These are phyloP conservation scores for Menidia beryllina DNA, from an alignment of 2,113 vertebrate species.

Conservation along the genomic window DNA sequence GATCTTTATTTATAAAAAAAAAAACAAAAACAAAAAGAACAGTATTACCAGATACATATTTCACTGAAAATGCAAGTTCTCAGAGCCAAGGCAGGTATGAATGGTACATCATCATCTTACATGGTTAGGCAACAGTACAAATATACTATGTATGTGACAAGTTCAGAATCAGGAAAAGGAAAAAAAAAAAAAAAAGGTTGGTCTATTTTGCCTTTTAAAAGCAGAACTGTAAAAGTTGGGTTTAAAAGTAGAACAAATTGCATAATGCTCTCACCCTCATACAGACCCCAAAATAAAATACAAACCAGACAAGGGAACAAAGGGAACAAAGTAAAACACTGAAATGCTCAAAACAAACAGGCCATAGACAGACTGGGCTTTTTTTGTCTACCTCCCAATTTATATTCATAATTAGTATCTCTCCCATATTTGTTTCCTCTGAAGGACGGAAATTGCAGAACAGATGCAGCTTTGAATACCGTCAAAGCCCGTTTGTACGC, in stretches of 20 bases:
- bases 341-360: conserved; percentile 3
- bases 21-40: conserved; percentile 30
- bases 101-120: conserved; percentile 73
- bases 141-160: conserved; percentile 67
- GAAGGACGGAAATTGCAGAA: conserved; percentile 32
- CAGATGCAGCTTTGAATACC: neutral
- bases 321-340: conserved; percentile 23
- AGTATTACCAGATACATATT: conserved; percentile 83
- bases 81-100: conserved; percentile 84
- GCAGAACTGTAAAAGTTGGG: conserved; percentile 70
- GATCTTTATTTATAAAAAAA: conserved; percentile 84
- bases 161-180: conserved; percentile 32
- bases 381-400: conserved; percentile 41
- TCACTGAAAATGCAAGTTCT: conserved; percentile 82
- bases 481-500: neutral
- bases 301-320: conserved; percentile 54
- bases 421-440: conserved; percentile 42
- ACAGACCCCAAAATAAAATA: conserved; percentile 70
- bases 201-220: conserved; percentile 74
- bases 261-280: conserved; percentile 76
- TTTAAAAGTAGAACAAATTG: conserved; percentile 73
- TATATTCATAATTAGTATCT: conserved; percentile 28
- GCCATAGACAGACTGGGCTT: conserved; percentile 71
- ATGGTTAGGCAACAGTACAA: conserved; percentile 78
- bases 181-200: conserved; percentile 58